Conservation (phyloP, 2,113 vertebrate species). For the Aix galericulata region DNA sequence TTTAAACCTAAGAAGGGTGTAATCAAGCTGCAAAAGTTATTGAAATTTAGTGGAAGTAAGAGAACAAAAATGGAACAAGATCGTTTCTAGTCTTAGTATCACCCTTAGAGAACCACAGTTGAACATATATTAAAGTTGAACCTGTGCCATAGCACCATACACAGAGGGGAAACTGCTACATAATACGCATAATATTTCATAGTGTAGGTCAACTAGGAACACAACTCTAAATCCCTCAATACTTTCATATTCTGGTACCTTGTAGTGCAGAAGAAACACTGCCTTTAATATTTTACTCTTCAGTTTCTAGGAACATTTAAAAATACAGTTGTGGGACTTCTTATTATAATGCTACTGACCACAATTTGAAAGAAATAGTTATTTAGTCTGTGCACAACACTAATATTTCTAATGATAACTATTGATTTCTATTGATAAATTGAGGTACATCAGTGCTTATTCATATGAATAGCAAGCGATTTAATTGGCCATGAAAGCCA, state of each 20-base stretch:
- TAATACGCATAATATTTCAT: background rate
- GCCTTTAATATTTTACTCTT: background rate
- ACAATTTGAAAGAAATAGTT: background rate
- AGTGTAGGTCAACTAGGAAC: background rate
- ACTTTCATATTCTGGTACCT: background rate
- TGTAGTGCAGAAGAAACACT: background rate
- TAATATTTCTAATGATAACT: background rate
- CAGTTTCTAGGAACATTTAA: background rate
- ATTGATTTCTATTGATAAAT: background rate
- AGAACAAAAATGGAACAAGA: background rate
- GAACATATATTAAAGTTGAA: background rate
- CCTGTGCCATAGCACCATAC: background rate
- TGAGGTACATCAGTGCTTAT: background rate
- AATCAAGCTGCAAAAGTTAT: background rate
- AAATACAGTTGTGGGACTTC: background rate
- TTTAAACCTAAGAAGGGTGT: conserved; percentile 2
- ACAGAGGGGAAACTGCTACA: background rate
- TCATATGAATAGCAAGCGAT: background rate
- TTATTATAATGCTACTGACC: background rate
- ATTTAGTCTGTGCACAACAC: background rate
- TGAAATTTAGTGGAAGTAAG: background rate
- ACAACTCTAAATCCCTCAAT: background rate
- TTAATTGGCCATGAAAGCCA: background rate
- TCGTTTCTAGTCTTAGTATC: background rate
- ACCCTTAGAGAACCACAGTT: background rate